phyloP scores from a whole-genome alignment of 2,888 invertebrate species.

The Didymodactylos carnosus region DNA sequence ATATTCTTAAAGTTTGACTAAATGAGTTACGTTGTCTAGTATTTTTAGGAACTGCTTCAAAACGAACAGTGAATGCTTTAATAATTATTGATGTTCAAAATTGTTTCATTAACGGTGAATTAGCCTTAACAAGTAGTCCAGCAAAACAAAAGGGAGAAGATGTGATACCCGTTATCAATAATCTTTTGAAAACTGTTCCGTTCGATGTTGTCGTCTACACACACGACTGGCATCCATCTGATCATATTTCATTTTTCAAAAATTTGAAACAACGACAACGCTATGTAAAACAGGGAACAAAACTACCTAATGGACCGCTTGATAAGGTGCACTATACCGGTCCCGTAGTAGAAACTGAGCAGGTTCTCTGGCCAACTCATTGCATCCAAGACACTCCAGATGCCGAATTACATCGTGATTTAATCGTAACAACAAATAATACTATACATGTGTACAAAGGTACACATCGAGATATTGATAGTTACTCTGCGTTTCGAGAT shows the following conservation, averaged over 20 bases:
- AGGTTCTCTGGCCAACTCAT: constrained; percentile 84
- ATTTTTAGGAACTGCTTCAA: no score
- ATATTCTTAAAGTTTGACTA: no score
- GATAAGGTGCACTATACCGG: no score
- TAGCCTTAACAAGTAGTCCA: constrained; percentile 70
- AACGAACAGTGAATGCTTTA: constrained; percentile 43
- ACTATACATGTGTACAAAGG: constrained; percentile 41
- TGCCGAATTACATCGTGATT: constrained; percentile 66
- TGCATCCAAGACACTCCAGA: constrained; percentile 90
- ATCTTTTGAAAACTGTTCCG: constrained; percentile 36
- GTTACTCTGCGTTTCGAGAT: constrained; percentile 94
- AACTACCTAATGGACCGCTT: no score
- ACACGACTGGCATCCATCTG: constrained; percentile 84
- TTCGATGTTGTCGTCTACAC: constrained; percentile 80
- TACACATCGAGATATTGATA: constrained; percentile 77
- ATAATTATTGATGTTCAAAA: constrained; percentile 82
- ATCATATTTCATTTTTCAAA: constrained; percentile 87
- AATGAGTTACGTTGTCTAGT: no score
- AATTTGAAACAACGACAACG: constrained; percentile 44
- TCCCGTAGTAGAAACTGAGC: constrained; percentile 62
- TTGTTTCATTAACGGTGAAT: constrained; percentile 74
- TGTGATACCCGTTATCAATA: constrained; percentile 75
- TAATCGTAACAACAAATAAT: constrained; percentile 40
- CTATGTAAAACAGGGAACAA: neutral
- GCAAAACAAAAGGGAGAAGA: constrained; percentile 54